Base-by-base conservation (phyloP, 2,888 invertebrate genomes). In the Phengaris arion region DNA sequence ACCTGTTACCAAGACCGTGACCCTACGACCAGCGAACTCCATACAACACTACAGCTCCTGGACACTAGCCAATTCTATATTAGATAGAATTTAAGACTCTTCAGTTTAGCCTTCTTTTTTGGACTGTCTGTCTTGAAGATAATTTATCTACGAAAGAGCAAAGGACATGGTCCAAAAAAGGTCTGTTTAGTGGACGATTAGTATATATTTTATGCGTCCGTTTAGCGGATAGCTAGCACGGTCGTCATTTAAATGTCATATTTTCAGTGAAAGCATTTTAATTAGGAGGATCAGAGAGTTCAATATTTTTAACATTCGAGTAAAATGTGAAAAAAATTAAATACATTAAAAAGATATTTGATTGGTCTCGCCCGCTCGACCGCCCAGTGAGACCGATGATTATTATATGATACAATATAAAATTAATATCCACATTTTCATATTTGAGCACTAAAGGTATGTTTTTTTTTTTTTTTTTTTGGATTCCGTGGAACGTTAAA, bases 1-100 rank as follows among this genome's bases (percentile, higher is more conserved):
- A 72, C 72, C 72, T 72, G 72, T 72, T 72, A 72, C 72, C 51
- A 72, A 72, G 51, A 52, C 72, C 72, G 52, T 72, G 72, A 72
- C 72, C 72, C 72, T 35, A 46, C 54, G 13, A 54, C 72, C 72
- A 72, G 72, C 52, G 54, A 54, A 72, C 72, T 35, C 13, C 52
- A 54, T 54, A 72, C 72, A 52, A 72, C 51, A 54, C 15, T 35
- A 72, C 52, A 72, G 10, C 22, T 54, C 13, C 35, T 72, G 72
- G 72, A 72, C 35, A 52, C 6, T 35, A 10, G 72, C 72, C 72
- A 72, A 54, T 72, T 15, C 54, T 12, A 72, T 54, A 54, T 72
- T 72, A 72, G 72, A 72, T 35, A 13, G 22, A 72, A 72, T 72
- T 54, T 72, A 54, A 54, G 52, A 72, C 13, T 72, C 35, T 54